Conservation (phyloP, 2,797 vertebrate genomes). For the Ceryle rudis region DNA sequence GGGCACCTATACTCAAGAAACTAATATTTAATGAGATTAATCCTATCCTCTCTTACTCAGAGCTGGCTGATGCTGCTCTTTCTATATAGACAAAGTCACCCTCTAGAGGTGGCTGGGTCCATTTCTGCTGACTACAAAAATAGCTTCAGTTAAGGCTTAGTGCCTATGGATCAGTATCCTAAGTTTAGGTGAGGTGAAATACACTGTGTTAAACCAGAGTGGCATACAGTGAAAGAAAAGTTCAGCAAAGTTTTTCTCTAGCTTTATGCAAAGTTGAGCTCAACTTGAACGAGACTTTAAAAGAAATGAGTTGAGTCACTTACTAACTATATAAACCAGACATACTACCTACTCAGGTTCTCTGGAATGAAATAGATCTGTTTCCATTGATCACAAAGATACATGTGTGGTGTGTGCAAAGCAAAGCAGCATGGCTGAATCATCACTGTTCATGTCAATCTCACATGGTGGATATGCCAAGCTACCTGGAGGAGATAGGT, state of each 20-base stretch:
- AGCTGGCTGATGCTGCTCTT: background rate
- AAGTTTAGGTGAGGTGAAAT: background rate
- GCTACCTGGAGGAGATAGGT: accelerated
- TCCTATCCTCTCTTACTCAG: background rate
- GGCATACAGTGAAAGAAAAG: background rate
- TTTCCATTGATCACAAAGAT: background rate
- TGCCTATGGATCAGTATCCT: background rate
- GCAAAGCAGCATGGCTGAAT: background rate
- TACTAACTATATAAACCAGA: background rate
- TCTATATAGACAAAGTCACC: accelerated
- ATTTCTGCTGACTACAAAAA: background rate
- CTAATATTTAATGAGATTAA: background rate
- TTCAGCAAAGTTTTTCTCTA: background rate
- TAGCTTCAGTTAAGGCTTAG: accelerated
- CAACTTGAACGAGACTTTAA: background rate
- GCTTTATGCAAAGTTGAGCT: background rate
- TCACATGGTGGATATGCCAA: background rate
- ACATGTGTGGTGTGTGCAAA: background rate
- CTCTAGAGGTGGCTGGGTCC: background rate
- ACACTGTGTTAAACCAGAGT: background rate
- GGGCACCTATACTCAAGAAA: background rate
- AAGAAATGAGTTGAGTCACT: background rate
- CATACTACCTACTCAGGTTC: accelerated
- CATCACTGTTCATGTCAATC: background rate
- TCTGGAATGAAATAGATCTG: background rate